These are phyloP conservation scores for Achlya flavicornis DNA, from an alignment of 2,888 invertebrate genomes.

Conservation along the genomic window DNA sequence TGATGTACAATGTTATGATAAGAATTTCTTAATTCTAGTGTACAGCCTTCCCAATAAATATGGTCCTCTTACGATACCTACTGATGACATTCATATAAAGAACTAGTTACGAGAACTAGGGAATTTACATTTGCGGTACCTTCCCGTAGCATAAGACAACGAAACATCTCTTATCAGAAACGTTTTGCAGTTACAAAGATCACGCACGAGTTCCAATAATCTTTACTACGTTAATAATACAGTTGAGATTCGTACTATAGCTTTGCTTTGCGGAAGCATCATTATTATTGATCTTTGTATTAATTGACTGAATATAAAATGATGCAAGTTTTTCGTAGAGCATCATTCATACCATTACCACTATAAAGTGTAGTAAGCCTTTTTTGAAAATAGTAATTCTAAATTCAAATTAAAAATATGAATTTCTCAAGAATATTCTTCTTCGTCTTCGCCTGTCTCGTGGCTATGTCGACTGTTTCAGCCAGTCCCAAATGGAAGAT, in stretches of 20 bases:
- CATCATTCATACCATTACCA: constrained; percentile 7
- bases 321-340: constrained; percentile 2
- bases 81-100: neutral
- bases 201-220: neutral
- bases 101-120: neutral
- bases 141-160: neutral
- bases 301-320: neutral
- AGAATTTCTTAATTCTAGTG: too few species aligned
- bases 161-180: neutral
- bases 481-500: constrained; percentile 53
- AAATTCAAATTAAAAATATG: constrained; percentile 19
- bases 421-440: constrained; percentile 28
- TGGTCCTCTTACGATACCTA: too few species aligned
- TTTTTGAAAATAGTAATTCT: neutral
- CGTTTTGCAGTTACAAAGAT: neutral
- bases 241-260: neutral
- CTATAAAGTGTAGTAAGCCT: neutral
- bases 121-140: neutral
- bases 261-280: neutral
- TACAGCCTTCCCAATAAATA: too few species aligned
- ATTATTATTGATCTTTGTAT: neutral
- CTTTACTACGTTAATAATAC: neutral
- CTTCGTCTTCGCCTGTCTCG: constrained; percentile 24
- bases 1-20: too few species aligned
- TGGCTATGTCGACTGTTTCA: constrained; percentile 25